These are phyloP conservation scores for Callaeas wilsoni DNA, from an alignment of 2,113 vertebrate genomes.

Conservation along the genomic window DNA sequence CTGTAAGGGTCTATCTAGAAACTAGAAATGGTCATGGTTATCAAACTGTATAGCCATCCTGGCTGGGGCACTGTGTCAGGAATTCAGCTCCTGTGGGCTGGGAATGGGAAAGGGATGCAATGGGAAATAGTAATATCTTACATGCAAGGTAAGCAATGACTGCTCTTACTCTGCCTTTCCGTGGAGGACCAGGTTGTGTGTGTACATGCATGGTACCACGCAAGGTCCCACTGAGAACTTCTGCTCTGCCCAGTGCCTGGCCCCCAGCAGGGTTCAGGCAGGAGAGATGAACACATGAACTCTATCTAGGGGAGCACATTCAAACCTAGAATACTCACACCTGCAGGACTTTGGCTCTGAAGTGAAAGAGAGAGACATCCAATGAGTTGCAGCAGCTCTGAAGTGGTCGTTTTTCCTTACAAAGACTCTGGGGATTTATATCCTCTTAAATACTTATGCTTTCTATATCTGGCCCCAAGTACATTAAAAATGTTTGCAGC, in stretches of 20 bases:
- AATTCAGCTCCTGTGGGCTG: not conserved
- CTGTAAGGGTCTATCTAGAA: not conserved
- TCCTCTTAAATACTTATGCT: not conserved
- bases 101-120: not conserved
- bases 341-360: not conserved
- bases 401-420: not conserved
- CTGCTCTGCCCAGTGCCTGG: not conserved
- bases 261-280: not conserved
- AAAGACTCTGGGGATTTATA: not conserved
- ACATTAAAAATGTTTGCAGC: not conserved
- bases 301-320: not conserved
- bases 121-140: not conserved
- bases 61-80: not conserved
- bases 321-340: not conserved
- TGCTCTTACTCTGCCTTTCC: not conserved
- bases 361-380: not conserved
- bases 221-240: not conserved
- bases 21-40: not conserved
- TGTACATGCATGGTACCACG: accelerated
- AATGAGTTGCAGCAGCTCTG: not conserved
- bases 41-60: not conserved
- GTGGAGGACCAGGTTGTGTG: not conserved
- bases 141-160: not conserved
- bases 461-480: not conserved
- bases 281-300: not conserved